Base-by-base conservation (phyloP, 1,140 invertebrate genomes). In the Eciton burchellii region DNA sequence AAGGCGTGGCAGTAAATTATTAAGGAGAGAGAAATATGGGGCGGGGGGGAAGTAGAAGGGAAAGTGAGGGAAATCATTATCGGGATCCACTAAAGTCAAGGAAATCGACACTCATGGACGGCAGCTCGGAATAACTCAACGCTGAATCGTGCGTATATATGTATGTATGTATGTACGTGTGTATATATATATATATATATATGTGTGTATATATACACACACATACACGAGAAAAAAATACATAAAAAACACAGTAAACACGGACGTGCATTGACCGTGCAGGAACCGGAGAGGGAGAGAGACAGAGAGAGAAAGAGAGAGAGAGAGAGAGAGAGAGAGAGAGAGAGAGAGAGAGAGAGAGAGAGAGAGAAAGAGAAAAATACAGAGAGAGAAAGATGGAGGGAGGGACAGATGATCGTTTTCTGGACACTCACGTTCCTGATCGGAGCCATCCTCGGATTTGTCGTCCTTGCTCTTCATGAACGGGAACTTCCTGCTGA, bases 381-480 rank as follows among this genome's bases (percentile, higher is more conserved):
- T n/a, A n/a, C n/a, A n/a, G n/a, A n/a, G n/a, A n/a, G n/a, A n/a
- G n/a, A n/a, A n/a, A n/a, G 59, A n/a, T 19, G 12, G 74, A 24
- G 3, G 12, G 21, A 63, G 11, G 35, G n/a, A 41, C 3, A 16
- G n/a, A 56, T 21, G n/a, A 29, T 43, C n/a, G 71, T 47, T 84
- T 84, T 81, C 35, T n/a, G 52, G 83, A 88, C 91, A 98, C 98
- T 98, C 96, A 99, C 98, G 98, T 97, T 99, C 98, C 96, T 98
- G 98, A 92, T 99, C 98, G 89, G 98, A 99, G 88, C 98, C 97
- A 93, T 99, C 99, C 94, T 99, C 98, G 35, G 98, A 98, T 94
- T 99, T 99, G 91, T 99, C 98, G 92, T 99, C 99, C 95, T 98
- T 98, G 94, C 98, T 99, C 95, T 98, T 98, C 97, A 99, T 99